Percentiles rank a stretch among this genome's conserved stretches.
phyloP scores from a whole-genome alignment of 2,797 vertebrate species.

The Danio aesculapii region DNA sequence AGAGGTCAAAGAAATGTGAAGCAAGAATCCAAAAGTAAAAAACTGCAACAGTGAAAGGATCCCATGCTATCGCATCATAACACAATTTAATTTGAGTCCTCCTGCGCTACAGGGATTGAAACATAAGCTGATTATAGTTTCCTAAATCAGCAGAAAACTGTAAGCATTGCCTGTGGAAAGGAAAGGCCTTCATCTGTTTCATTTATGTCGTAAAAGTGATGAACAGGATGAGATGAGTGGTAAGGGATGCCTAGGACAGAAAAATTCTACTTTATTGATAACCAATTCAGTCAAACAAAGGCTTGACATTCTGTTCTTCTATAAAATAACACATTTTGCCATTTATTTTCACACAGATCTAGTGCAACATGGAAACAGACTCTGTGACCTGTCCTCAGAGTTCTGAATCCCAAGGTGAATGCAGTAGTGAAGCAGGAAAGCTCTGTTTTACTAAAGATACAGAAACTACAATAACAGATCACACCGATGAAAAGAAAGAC shows the following conservation, averaged over 20 bases:
- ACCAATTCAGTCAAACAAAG: conserved; percentile 3
- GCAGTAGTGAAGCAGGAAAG: conserved; percentile 35
- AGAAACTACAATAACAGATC: conserved; percentile 29
- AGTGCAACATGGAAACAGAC: conserved; percentile 68
- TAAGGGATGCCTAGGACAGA: background rate
- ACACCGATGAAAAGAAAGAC: conserved; percentile 55
- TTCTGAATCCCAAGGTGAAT: conserved; percentile 51
- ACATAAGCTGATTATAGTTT: conserved; percentile 43
- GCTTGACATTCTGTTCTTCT: background rate
- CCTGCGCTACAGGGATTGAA: conserved; percentile 31
- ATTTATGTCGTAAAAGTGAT: background rate
- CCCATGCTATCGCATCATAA: background rate
- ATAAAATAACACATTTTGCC: conserved; percentile 5
- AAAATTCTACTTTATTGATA: background rate
- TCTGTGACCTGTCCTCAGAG: conserved; percentile 54
- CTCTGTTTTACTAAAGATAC: conserved; percentile 18
- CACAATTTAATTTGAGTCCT: conserved; percentile 11
- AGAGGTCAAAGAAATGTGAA: conserved; percentile 2
- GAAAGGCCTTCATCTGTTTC: background rate
- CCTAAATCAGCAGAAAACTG: conserved; percentile 41
- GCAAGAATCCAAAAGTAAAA: background rate
- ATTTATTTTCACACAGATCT: conserved; percentile 58
- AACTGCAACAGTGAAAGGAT: background rate
- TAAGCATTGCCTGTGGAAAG: background rate
- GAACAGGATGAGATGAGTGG: background rate